Conservation (phyloP, 2,797 vertebrate genomes). For the Acanthopagrus latus region DNA sequence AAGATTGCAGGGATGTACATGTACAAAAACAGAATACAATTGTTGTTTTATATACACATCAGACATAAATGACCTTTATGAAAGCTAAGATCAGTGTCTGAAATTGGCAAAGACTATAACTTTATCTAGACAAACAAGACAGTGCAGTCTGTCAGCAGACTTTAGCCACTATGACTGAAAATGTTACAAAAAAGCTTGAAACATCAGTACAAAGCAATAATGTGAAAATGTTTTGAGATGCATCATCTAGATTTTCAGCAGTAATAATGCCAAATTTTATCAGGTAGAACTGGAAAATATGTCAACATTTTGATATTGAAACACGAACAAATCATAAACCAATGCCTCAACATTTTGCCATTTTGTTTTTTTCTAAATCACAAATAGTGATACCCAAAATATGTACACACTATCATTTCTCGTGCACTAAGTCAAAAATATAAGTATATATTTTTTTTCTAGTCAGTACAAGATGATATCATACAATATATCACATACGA, state of each 20-base stretch:
- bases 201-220: background rate
- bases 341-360: background rate
- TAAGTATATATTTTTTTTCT: too few relatives aligned
- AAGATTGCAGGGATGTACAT: slow-evolving; percentile 3
- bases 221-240: background rate
- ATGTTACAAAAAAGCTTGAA: background rate
- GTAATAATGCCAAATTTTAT: background rate
- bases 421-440: background rate
- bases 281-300: background rate
- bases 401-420: background rate
- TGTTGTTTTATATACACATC: background rate
- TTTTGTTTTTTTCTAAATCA: background rate
- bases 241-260: background rate
- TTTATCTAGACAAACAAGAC: background rate
- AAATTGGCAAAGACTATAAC: background rate
- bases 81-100: background rate
- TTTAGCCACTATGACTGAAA: background rate
- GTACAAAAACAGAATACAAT: background rate
- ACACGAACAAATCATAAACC: background rate
- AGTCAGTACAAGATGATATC: background rate
- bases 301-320: too few relatives aligned
- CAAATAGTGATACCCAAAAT: background rate
- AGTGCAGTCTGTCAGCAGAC: too few relatives aligned
- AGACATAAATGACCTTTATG: background rate
- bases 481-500: too few relatives aligned